These are phyloP conservation scores for Smutsia temminckii DNA, from an alignment of 2,797 vertebrate species.

Conservation along the genomic window DNA sequence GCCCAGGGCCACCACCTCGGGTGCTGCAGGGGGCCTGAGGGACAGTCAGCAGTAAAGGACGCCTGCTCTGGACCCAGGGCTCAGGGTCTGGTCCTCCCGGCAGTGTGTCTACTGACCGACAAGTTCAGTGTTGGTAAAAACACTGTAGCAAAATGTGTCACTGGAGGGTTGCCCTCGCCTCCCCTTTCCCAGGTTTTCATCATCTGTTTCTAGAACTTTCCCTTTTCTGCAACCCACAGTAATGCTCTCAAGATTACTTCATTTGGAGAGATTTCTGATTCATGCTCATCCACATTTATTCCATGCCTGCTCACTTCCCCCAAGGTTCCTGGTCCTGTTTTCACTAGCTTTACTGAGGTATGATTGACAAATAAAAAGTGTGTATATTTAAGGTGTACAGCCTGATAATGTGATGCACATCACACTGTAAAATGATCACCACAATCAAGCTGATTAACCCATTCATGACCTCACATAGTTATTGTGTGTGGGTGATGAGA, in stretches of 20 bases:
- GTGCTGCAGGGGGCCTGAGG: no score
- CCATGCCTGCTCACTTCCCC: no score
- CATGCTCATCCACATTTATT: no score
- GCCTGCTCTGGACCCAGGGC: accelerated
- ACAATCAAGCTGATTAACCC: not conserved
- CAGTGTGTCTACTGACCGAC: accelerated
- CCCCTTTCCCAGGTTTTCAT: no score
- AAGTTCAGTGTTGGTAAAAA: not conserved
- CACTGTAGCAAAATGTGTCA: not conserved
- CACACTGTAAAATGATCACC: not conserved
- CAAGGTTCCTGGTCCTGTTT: not conserved
- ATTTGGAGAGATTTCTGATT: not conserved
- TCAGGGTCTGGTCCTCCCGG: not conserved
- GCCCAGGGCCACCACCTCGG: accelerated
- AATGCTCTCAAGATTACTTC: not conserved
- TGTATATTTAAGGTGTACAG: no score
- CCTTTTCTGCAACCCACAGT: not conserved
- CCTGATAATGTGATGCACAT: accelerated
- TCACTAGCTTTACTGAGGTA: not conserved
- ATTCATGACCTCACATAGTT: no score
- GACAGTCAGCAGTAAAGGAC: accelerated
- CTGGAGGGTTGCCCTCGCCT: not conserved
- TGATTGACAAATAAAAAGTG: not conserved
- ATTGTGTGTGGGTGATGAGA: not conserved
- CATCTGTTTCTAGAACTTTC: not conserved